A percentile compares a stretch with the other conserved stretches of the same genome.
These are phyloP conservation scores for Salminus brasiliensis DNA, from an alignment of 2,113 vertebrate genomes.

Conservation along the genomic window DNA sequence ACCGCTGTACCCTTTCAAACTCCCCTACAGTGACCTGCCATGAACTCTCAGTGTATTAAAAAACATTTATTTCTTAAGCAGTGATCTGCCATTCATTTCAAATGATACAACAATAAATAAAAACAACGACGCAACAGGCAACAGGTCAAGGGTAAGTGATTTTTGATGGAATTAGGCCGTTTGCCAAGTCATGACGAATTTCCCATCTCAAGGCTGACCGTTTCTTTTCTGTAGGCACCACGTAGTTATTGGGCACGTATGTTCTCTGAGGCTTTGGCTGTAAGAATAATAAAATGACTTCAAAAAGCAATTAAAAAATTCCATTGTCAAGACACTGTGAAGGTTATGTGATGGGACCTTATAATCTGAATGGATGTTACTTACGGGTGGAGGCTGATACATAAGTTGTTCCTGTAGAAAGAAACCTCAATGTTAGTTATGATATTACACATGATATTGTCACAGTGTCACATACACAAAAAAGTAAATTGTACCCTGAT, in stretches of 20 bases:
- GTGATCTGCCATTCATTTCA: constrained; percentile 33
- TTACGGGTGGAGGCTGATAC: constrained; percentile 72
- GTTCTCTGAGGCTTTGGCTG: constrained; percentile 72
- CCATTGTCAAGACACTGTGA: not conserved
- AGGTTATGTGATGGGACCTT: not conserved
- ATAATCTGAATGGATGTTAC: constrained; percentile 37
- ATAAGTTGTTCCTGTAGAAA: constrained; percentile 71
- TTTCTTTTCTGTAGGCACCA: constrained; percentile 88
- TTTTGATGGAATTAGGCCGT: constrained; percentile 73
- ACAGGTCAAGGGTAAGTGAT: constrained; percentile 32
- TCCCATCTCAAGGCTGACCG: constrained; percentile 83
- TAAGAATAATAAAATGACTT: not conserved
- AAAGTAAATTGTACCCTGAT: constrained; percentile 79
- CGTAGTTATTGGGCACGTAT: constrained; percentile 79
- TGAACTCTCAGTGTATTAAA: constrained; percentile 44
- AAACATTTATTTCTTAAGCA: constrained; percentile 56
- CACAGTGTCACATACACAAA: not conserved
- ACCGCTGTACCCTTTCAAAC: constrained; percentile 77
- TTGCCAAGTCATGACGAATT: constrained; percentile 83
- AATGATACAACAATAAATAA: constrained; percentile 60
- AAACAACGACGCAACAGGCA: constrained; percentile 18
- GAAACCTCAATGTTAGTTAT: not conserved
- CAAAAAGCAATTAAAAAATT: not conserved
- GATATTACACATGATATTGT: not conserved
- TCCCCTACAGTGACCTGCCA: constrained; percentile 82